Percentiles rank a stretch among this genome's conserved stretches.
phyloP scores from a whole-genome alignment of 2,797 vertebrate species.

The Mormyrus hasselquistii region DNA sequence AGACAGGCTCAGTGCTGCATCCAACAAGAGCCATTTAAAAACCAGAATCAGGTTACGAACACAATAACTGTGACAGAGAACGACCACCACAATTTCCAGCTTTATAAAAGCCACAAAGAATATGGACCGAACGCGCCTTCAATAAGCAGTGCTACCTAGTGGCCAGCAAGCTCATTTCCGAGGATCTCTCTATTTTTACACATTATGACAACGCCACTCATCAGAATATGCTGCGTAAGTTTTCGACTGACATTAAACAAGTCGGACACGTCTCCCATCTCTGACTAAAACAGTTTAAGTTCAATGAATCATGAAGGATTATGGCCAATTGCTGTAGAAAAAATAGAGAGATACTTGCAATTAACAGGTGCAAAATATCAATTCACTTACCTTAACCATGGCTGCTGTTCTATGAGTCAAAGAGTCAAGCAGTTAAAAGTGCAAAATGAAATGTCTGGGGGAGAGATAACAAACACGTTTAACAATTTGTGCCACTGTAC shows the following conservation, averaged over 20 bases:
- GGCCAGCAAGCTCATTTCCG: neutral
- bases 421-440: neutral
- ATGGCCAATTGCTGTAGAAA: neutral
- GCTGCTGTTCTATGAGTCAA: constrained; percentile 17
- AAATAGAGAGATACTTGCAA: neutral
- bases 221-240: neutral
- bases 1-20: neutral
- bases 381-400: constrained; percentile 41
- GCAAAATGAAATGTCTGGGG: neutral
- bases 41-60: neutral
- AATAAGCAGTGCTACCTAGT: neutral
- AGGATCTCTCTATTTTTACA: neutral
- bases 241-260: neutral
- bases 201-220: neutral
- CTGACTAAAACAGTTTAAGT: neutral
- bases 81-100: neutral
- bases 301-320: neutral
- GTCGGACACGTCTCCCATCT: neutral
- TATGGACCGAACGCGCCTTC: neutral
- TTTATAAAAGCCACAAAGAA: neutral
- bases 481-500: neutral
- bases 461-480: neutral
- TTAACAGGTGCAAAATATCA: neutral
- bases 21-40: neutral
- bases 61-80: neutral